A percentile compares a stretch with the other conserved stretches of the same genome.
phyloP scores from a whole-genome alignment of 2,888 invertebrate genomes.

The Mellilla xanthometata region DNA sequence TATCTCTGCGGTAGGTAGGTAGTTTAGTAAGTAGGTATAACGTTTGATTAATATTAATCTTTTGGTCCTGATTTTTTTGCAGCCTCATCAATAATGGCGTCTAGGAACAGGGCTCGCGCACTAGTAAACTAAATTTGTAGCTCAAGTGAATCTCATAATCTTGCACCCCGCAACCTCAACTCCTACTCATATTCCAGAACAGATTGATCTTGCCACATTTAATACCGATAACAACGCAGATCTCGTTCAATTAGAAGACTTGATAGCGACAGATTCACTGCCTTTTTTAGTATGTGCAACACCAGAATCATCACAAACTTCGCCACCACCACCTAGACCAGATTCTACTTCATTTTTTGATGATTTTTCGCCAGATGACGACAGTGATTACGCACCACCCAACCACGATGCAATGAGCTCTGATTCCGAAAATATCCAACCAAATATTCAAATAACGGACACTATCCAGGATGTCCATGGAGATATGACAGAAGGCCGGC shows the following conservation, averaged over 20 bases:
- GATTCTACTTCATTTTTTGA: not conserved
- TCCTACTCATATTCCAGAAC: not conserved
- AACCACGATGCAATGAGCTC: not conserved
- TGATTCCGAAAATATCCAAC: not conserved
- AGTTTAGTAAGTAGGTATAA: not conserved
- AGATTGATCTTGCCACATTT: not conserved
- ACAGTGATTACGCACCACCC: not conserved
- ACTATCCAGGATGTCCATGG: not conserved
- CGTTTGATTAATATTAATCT: not conserved
- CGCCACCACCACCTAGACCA: not conserved
- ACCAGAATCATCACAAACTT: not conserved
- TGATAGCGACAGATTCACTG: not conserved
- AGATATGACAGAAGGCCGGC: not conserved
- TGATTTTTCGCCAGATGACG: not conserved
- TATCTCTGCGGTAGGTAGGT: no score
- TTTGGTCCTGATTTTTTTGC: constrained; percentile 1
- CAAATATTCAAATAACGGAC: not conserved
- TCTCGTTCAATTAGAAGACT: not conserved
- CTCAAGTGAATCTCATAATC: not conserved
- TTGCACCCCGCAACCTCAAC: not conserved
- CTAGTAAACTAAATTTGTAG: not conserved
- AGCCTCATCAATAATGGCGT: not conserved
- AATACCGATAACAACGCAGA: constrained; percentile 1
- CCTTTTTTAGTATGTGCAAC: not conserved
- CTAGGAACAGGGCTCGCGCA: not conserved